Evolutionary conservation across 2,113 vertebrate genomes (phyloP), one percentile per base, ranked within the genome.

Genomic region (Psilopogon haemacephalus): DNA sequence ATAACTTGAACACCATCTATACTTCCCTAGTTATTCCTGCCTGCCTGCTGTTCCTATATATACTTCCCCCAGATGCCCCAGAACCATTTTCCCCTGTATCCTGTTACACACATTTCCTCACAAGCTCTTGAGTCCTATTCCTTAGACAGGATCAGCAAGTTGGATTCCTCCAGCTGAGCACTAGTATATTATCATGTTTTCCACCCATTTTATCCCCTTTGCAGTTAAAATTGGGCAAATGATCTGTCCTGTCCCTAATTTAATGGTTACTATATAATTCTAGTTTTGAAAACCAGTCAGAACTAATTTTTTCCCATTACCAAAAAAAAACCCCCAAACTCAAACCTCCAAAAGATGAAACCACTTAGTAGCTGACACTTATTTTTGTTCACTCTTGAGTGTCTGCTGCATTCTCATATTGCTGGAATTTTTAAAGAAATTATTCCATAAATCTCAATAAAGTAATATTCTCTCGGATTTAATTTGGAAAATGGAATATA

Each of bases 401-500:
- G 79, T 94, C 91, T 93, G 89, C 76, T 94, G 83, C 84, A 42
- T 91, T 95, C 84, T 96, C 90, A 81, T 95, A 94, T 95, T 97
- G 91, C 97, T 96, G 90, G 68, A 86, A 84, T 97, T 97, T 97
- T 96, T 17, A 78, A 80, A 97, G 52, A 93, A 94, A 96, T 90
- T 95, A 96, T 88, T 95, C 89, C 96, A 97, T 97, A 97, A 97
- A 97, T 96, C 93, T 97, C 96, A 97, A 96, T 97, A 97, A 97
- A 90, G 92, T 94, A 93, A 90, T 96, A 96, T 97, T 97, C 95
- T 92, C 32, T 90, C 87, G 97, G 93, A 97, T 97, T 97, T 95
- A 97, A 97, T 97, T 97, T 97, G 96, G 90, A 90, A 95, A 97
- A 94, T 86, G 84, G 90, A 97, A 96, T 97, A 96, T 97, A 96